Evolutionary conservation across 2,113 vertebrate genomes (phyloP).

Genomic region (Phalacrocorax brasilianus): DNA sequence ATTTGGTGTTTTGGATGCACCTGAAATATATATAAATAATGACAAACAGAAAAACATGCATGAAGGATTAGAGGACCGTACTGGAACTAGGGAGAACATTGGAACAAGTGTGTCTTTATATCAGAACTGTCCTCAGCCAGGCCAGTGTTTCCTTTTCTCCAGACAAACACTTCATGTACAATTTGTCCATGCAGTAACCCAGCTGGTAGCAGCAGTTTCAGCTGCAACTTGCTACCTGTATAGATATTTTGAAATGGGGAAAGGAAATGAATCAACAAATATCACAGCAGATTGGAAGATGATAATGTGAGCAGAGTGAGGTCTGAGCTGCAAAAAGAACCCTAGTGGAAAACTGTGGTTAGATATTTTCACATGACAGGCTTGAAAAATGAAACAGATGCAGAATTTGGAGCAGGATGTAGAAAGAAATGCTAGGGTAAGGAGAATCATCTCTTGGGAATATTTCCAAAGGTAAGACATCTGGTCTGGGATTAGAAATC

Average conservation of each 20-base stretch:
- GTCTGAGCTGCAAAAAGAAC: not conserved
- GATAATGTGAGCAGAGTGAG: not conserved
- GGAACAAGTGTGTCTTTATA: not conserved
- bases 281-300: not conserved
- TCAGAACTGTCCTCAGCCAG: not conserved
- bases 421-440: not conserved
- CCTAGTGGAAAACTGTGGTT: not conserved
- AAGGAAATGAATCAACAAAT: not conserved
- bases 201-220: not conserved
- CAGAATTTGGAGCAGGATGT: not conserved
- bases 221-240: not conserved
- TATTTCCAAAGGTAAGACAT: not conserved
- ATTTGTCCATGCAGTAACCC: not conserved
- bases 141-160: not conserved
- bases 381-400: slow-evolving; percentile 9
- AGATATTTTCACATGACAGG: not conserved
- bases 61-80: not conserved
- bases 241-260: not conserved
- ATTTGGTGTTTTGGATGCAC: not conserved
- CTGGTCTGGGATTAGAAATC: not conserved
- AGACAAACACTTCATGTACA: not conserved
- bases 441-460: not conserved
- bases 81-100: not conserved
- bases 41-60: not conserved
- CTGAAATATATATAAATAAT: not conserved